A percentile compares a stretch with the other conserved stretches of the same genome.
Evolutionary conservation across 2,113 vertebrate genomes (phyloP).

Genomic region (Oryzias melastigma): DNA sequence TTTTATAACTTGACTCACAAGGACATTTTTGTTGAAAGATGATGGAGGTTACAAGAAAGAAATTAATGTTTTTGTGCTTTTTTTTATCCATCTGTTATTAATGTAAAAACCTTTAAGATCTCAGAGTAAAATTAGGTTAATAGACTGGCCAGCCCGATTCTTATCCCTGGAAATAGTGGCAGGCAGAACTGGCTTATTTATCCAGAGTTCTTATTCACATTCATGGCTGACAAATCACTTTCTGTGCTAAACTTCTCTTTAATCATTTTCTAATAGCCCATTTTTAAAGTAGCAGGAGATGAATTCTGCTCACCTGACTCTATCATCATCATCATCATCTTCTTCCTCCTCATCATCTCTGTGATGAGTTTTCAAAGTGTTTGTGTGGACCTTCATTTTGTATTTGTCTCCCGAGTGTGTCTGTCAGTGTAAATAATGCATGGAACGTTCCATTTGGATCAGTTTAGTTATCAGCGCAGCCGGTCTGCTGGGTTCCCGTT

Average conservation of each 20-base stretch:
- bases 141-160: slow-evolving; percentile 65
- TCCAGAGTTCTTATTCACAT: slow-evolving; percentile 62
- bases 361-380: slow-evolving; percentile 68
- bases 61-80: slow-evolving; percentile 11
- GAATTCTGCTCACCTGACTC: slow-evolving; percentile 69
- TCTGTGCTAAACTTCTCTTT: slow-evolving; percentile 66
- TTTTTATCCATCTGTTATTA: slow-evolving; percentile 38
- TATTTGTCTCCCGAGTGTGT: slow-evolving; percentile 26
- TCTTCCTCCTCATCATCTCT: slow-evolving; percentile 62
- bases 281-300: slow-evolving; percentile 75
- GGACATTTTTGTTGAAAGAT: slow-evolving; percentile 10
- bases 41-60: slow-evolving; percentile 4
- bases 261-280: slow-evolving; percentile 75
- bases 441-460: slow-evolving; percentile 52
- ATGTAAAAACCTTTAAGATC: slow-evolving; percentile 56
- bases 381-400: slow-evolving; percentile 45
- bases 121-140: slow-evolving; percentile 64
- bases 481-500: slow-evolving; percentile 39
- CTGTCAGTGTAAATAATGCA: slow-evolving; percentile 47
- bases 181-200: slow-evolving; percentile 64
- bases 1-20: slow-evolving; percentile 23
- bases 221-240: slow-evolving; percentile 63
- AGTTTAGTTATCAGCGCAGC: slow-evolving; percentile 46
- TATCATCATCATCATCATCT: slow-evolving; percentile 18
- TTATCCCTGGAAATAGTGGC: slow-evolving; percentile 62